phyloP scores from a whole-genome alignment of 2,888 invertebrate genomes.

The Mythimna vitellina region DNA sequence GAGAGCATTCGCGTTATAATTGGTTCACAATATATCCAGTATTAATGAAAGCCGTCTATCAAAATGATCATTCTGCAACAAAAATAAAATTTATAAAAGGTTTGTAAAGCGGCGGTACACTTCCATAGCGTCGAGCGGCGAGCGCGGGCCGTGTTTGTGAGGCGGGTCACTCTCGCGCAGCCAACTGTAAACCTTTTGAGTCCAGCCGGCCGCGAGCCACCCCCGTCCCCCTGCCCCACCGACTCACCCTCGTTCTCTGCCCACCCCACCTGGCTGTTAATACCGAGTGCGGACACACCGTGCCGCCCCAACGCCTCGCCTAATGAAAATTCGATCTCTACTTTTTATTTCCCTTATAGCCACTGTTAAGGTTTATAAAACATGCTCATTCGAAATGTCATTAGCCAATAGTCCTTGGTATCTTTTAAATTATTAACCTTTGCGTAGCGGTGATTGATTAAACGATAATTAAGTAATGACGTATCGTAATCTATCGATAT shows the following conservation, averaged over 20 bases:
- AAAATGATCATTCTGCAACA: slow-evolving; percentile 65
- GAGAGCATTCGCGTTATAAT: slow-evolving; percentile 20
- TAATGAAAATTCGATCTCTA: slow-evolving; percentile 89
- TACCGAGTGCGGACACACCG: slow-evolving; percentile 83
- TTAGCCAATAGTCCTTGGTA: slow-evolving; percentile 56
- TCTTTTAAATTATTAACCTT: slow-evolving; percentile 44
- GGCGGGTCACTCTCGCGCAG: slow-evolving; percentile 90
- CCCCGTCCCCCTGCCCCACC: slow-evolving; percentile 62
- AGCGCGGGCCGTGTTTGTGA: slow-evolving; percentile 85
- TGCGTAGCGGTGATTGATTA: slow-evolving; percentile 37
- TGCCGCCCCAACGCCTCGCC: slow-evolving; percentile 88
- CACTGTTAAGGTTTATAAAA: slow-evolving; percentile 74
- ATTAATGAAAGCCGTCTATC: slow-evolving; percentile 56
- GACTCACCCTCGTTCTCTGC: slow-evolving; percentile 39
- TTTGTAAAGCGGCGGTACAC: slow-evolving; percentile 75
- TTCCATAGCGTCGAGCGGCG: slow-evolving; percentile 81
- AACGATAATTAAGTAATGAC: slow-evolving; percentile 41
- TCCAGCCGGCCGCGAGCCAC: slow-evolving; percentile 83
- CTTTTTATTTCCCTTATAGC: slow-evolving; percentile 78
- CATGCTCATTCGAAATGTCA: slow-evolving; percentile 75
- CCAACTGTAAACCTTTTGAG: slow-evolving; percentile 90
- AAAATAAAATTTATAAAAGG: slow-evolving; percentile 71
- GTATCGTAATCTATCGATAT: slow-evolving; percentile 25
- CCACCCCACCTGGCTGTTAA: slow-evolving; percentile 75
- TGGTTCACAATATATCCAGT: slow-evolving; percentile 51